phyloP scores from a whole-genome alignment of 2,113 vertebrate species.

The Asarcornis scutulata region DNA sequence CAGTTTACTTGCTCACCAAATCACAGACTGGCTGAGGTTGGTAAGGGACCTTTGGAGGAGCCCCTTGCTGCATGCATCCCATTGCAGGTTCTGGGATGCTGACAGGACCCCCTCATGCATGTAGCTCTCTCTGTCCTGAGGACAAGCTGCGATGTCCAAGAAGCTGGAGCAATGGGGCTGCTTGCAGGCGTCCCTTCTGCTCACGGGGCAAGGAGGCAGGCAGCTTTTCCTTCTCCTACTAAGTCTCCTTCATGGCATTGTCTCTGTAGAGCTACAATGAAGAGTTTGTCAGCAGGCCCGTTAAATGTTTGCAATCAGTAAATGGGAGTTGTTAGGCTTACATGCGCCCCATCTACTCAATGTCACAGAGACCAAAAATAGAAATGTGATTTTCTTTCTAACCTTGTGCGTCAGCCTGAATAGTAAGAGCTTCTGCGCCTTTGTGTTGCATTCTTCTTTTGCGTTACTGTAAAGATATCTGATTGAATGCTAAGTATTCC shows the following conservation, averaged over 20 bases:
- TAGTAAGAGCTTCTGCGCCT: neutral
- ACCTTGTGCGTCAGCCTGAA: neutral
- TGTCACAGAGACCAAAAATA: slow-evolving; percentile 43
- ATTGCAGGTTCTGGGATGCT: neutral
- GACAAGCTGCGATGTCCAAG: neutral
- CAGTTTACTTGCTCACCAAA: neutral
- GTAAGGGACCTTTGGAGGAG: neutral
- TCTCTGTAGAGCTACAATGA: neutral
- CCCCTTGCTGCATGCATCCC: neutral
- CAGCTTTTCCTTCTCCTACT: neutral
- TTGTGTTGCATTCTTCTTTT: neutral
- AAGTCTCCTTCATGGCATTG: neutral
- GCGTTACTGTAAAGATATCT: neutral
- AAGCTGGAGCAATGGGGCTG: neutral
- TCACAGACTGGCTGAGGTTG: neutral
- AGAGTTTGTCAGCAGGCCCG: neutral
- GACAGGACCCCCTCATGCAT: accelerated
- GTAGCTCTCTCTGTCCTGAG: neutral
- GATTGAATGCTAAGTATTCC: neutral
- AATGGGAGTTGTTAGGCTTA: neutral
- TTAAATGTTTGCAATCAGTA: neutral
- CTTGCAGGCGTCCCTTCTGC: neutral
- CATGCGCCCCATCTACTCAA: neutral
- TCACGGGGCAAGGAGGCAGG: neutral
- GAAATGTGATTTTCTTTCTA: slow-evolving; percentile 49